Percentiles rank a stretch among this genome's conserved stretches.
These are phyloP conservation scores for Dendrophyllia cribrosa DNA, from an alignment of 64 coral and sea anemone genomes.

Conservation along the genomic window DNA sequence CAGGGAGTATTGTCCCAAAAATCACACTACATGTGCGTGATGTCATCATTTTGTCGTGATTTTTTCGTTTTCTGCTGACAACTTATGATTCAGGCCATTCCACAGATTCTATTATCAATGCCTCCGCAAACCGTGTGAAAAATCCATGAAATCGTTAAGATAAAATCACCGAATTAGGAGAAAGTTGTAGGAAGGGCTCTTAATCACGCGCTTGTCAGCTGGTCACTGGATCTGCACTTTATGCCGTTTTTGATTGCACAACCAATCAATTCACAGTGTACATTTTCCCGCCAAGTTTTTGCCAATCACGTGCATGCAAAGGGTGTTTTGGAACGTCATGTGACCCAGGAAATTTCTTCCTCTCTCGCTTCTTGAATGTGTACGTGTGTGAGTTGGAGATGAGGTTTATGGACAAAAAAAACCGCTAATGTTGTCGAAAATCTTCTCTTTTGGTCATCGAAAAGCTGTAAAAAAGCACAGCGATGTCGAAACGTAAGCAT, in stretches of 20 bases:
- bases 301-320: slow-evolving; percentile 76
- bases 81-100: too few relatives aligned
- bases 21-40: neutral
- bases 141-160: neutral
- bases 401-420: slow-evolving; percentile 2
- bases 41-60: neutral
- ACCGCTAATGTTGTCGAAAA: slow-evolving; percentile 85
- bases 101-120: too few relatives aligned
- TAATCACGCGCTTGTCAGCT: slow-evolving; percentile 97
- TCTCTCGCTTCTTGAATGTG: slow-evolving; percentile 2
- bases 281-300: slow-evolving; percentile 80
- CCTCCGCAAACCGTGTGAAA: neutral
- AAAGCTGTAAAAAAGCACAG: slow-evolving; percentile 79
- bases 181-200: neutral
- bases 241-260: neutral
- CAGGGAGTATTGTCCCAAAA: too few relatives aligned
- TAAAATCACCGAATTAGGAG: slow-evolving; percentile 34
- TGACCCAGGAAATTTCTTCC: slow-evolving; percentile 44
- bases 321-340: slow-evolving; percentile 72
- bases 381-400: slow-evolving; percentile 31
- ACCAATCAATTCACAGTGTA: slow-evolving; percentile 80
- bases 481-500: slow-evolving; percentile 78
- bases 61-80: too few relatives aligned
- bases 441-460: slow-evolving; percentile 88
- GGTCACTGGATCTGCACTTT: slow-evolving; percentile 72